Percentiles rank a stretch among this genome's conserved stretches.
These are phyloP conservation scores for Eustalomyia histrio DNA, from an alignment of 2,888 invertebrate species.

Conservation along the genomic window DNA sequence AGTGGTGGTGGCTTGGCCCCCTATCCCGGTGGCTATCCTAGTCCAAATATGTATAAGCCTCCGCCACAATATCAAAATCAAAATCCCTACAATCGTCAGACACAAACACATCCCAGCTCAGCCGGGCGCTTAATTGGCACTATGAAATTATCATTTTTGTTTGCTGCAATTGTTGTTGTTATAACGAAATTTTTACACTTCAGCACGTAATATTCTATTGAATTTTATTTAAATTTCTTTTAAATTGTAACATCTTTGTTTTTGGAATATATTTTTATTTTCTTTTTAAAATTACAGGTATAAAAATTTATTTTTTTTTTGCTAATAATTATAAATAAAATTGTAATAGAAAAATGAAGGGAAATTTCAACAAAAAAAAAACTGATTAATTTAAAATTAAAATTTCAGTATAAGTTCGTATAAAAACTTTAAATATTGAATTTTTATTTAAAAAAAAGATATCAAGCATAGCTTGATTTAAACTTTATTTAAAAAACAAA, in stretches of 20 bases:
- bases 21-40: conserved; percentile 73
- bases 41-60: conserved; percentile 79
- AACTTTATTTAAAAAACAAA: no score
- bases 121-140: conserved; percentile 44
- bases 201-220: conserved; percentile 67
- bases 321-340: conserved; percentile 19
- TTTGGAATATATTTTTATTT: conserved; percentile 34
- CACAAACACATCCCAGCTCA: conserved; percentile 73
- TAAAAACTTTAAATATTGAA: no score
- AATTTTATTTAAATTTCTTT: conserved; percentile 23
- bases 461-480: no score
- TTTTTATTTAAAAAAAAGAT: no score
- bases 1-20: conserved; percentile 73
- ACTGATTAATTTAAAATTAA: conserved; percentile 9
- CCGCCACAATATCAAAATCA: conserved; percentile 78
- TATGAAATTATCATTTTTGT: conserved; percentile 21
- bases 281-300: conserved; percentile 39
- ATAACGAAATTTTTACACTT: conserved; percentile 33
- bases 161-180: conserved; percentile 27
- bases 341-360: conserved; percentile 10
- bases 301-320: conserved; percentile 37
- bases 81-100: conserved; percentile 78
- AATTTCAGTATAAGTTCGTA: no score
- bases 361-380: neutral
- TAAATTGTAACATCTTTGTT: neutral